Conservation (phyloP, 2,113 vertebrate genomes). For the Rutilus rutilus region DNA sequence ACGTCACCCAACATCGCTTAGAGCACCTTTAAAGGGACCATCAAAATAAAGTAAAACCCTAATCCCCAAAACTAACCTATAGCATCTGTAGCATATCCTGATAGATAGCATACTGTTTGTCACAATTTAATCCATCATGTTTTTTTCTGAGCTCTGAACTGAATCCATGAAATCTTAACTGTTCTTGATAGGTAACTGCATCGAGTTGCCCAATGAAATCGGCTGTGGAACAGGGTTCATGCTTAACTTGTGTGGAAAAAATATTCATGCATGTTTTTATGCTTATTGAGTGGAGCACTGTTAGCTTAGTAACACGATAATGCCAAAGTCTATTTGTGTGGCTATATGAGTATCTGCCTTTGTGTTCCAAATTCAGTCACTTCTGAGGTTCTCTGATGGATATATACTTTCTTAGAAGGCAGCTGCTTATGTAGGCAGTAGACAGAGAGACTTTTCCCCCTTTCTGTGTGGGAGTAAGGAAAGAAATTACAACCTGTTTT, state of each 20-base stretch:
- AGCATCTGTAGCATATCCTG: not conserved
- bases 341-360: too few relatives aligned
- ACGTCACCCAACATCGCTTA: too few relatives aligned
- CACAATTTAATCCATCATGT: not conserved
- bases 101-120: not conserved
- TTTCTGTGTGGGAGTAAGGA: not conserved
- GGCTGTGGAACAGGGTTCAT: not conserved
- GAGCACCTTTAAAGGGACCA: too few relatives aligned
- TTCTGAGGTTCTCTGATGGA: not conserved
- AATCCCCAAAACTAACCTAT: not conserved
- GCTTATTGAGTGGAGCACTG: too few relatives aligned
- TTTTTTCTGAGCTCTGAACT: not conserved
- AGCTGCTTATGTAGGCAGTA: not conserved
- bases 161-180: not conserved
- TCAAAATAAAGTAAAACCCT: too few relatives aligned
- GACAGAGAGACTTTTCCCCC: not conserved
- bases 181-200: not conserved
- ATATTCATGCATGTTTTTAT: too few relatives aligned
- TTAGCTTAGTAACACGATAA: too few relatives aligned
- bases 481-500: not conserved
- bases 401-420: not conserved
- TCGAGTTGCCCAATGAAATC: not conserved
- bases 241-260: not conserved
- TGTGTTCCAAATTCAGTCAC: not conserved
- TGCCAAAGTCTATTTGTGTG: too few relatives aligned